These are phyloP conservation scores for Eurystomus gularis DNA, from an alignment of 2,113 vertebrate genomes.

Conservation along the genomic window DNA sequence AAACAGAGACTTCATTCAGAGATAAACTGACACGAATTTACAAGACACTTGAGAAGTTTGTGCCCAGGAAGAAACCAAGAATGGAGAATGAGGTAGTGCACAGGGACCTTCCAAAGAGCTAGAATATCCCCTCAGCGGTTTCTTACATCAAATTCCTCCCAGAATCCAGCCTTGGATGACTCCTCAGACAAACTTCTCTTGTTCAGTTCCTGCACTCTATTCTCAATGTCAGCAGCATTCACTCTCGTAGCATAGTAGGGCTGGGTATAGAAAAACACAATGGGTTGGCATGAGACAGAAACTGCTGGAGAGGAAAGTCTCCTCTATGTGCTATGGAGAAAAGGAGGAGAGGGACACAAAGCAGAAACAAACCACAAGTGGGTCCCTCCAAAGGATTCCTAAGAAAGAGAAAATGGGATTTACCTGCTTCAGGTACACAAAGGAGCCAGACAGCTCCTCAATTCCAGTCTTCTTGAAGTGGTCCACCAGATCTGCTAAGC, in stretches of 20 bases:
- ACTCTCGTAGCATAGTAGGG: slow-evolving; percentile 90
- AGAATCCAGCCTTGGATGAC: slow-evolving; percentile 90
- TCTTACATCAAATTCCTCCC: slow-evolving; percentile 96
- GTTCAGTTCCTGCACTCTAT: slow-evolving; percentile 87
- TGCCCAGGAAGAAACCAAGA: background rate
- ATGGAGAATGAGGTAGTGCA: background rate
- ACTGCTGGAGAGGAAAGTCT: background rate
- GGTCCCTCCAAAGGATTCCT: background rate
- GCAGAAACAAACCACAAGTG: background rate
- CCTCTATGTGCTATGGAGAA: background rate
- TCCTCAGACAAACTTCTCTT: slow-evolving; percentile 76
- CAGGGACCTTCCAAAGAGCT: background rate
- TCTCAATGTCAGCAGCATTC: slow-evolving; percentile 91
- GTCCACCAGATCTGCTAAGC: slow-evolving; percentile 90
- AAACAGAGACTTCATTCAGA: background rate
- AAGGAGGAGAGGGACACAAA: background rate
- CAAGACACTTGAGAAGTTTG: background rate
- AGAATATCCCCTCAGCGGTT: background rate
- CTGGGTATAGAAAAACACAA: slow-evolving; percentile 60
- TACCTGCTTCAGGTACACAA: slow-evolving; percentile 87
- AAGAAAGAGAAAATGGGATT: background rate
- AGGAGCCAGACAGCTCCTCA: slow-evolving; percentile 88
- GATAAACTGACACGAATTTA: background rate
- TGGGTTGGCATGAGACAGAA: background rate
- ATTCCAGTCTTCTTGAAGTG: slow-evolving; percentile 88